Base-by-base conservation (phyloP, 2,113 vertebrate species). In the Microtus montanus region DNA sequence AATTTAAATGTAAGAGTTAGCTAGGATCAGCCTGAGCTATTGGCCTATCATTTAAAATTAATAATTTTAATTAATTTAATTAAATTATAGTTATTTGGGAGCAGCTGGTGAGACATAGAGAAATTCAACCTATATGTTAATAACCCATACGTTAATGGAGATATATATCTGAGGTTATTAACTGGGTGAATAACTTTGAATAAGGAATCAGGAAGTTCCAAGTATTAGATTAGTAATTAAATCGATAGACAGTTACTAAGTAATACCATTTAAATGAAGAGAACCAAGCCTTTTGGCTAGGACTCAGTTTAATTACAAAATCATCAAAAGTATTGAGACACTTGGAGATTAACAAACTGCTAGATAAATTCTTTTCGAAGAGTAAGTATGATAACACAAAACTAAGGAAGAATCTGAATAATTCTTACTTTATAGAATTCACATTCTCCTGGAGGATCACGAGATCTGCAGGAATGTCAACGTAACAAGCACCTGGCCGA, bases 401-500 rank as follows among this genome's bases (percentile, higher is more conserved):
- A 92, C 15, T 91, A 30, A 86, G 52, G 90, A 77, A 84, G 47
- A 95, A 47, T 35, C 38, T 44, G 88, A 24, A 9, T 87, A 64
- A 3, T 28, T 91, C 99, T 95, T 78, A 99, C 99, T 98, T 99
- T 97, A 99, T 93, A 96, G 98, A 98, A 97, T 94, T 98, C 96
- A 97, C 98, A 61, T 99, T 98, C 97, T 99, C 98, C 96, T 98
- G 98, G 61, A 98, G 98, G 93, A 98, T 99, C 90, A 99, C 99
- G 98, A 99, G 99, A 97, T 99, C 99, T 89, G 99, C 99, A 9
- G 99, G 98, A 78, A 99, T 99, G 96, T 99, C 99, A 95, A 99
- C 96, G 89, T 99, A 99, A 97, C 99, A 99, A 61, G 99, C 98
- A 70, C 99, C 99, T 30, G 99, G 99, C 83, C 99, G 99, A 13